These are phyloP conservation scores for Passer montanus DNA, from an alignment of 2,113 vertebrate species.

Conservation along the genomic window DNA sequence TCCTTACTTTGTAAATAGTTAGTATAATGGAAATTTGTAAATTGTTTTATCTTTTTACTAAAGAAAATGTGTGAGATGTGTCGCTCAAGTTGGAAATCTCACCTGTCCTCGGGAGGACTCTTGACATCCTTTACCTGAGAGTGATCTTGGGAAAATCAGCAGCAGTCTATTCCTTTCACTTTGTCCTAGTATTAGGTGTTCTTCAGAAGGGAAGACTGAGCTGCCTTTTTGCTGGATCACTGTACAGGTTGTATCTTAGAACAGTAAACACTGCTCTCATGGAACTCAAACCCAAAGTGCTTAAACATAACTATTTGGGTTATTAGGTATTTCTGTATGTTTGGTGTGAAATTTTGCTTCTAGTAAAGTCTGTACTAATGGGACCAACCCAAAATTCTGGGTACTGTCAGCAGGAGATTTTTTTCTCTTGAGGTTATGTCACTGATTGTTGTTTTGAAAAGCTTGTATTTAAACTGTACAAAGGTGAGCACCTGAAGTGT, in stretches of 20 bases:
- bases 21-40: no score
- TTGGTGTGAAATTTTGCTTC: background rate
- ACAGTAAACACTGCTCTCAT: background rate
- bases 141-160: background rate
- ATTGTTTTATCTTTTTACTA: rapidly evolving
- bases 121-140: background rate
- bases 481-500: background rate
- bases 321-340: background rate
- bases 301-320: background rate
- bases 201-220: background rate
- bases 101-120: background rate
- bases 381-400: background rate
- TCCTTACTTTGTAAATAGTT: no score
- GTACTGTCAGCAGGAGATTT: background rate
- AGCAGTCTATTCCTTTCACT: background rate
- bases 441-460: background rate
- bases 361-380: background rate
- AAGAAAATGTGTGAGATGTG: no score
- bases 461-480: background rate
- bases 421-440: background rate
- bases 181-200: background rate
- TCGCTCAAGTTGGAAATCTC: background rate
- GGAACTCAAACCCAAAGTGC: background rate
- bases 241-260: background rate
- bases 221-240: background rate